phyloP scores from a whole-genome alignment of 2,113 vertebrate species.

The Neoarius graeffei region DNA sequence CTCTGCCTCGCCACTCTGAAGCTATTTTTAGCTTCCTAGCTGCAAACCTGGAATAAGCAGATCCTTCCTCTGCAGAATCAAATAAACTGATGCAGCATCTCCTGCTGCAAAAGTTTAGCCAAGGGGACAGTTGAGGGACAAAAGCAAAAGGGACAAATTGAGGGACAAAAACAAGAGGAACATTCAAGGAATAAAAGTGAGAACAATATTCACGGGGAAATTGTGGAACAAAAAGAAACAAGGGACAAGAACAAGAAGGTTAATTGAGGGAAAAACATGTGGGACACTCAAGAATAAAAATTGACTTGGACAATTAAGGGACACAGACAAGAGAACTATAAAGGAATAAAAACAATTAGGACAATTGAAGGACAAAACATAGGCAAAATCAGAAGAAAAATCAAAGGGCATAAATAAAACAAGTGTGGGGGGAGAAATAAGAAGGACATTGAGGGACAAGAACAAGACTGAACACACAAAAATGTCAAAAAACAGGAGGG shows the following conservation, averaged over 20 bases:
- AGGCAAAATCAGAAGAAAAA: too few relatives aligned
- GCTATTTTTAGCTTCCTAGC: slow-evolving; percentile 33
- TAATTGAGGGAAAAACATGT: too few relatives aligned
- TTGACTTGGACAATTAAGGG: too few relatives aligned
- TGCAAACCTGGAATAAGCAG: slow-evolving; percentile 35
- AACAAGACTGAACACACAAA: background rate
- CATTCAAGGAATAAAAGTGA: background rate
- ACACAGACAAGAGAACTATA: too few relatives aligned
- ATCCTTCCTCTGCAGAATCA: slow-evolving; percentile 18
- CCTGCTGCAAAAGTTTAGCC: slow-evolving; percentile 13
- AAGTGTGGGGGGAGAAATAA: too few relatives aligned
- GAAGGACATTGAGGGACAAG: background rate
- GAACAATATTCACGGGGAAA: too few relatives aligned
- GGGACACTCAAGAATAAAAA: too few relatives aligned
- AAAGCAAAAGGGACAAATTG: background rate
- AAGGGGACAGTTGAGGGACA: background rate
- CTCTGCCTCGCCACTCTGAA: slow-evolving; percentile 24
- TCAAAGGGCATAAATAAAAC: too few relatives aligned
- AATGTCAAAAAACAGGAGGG: background rate
- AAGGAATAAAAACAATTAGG: too few relatives aligned
- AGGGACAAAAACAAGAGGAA: background rate
- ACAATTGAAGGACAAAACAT: too few relatives aligned
- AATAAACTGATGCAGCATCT: slow-evolving; percentile 6
- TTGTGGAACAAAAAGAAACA: too few relatives aligned
- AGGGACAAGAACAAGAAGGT: background rate